phyloP scores from a whole-genome alignment of 2,888 invertebrate genomes.

The Cylloceria caligata region DNA sequence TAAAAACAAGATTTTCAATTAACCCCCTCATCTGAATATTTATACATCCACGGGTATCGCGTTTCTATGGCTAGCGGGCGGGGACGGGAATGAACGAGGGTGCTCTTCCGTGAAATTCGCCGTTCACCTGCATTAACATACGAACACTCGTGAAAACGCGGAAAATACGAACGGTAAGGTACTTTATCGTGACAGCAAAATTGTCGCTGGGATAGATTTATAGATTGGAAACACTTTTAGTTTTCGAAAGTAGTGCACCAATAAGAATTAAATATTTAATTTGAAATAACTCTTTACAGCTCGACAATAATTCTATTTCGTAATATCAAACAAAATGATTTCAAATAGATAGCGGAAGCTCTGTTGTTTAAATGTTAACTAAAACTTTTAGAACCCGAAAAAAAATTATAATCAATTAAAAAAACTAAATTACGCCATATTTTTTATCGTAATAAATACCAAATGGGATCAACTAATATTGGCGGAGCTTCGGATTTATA shows the following conservation, averaged over 20 bases:
- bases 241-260: not conserved
- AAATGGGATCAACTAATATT: slow-evolving; percentile 26
- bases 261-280: not conserved
- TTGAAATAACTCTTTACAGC: not conserved
- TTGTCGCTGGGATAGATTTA: slow-evolving; percentile 22
- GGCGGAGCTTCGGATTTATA: slow-evolving; percentile 43
- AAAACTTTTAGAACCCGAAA: too few species aligned
- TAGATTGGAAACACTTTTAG: not conserved
- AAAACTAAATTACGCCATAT: not conserved
- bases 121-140: slow-evolving; percentile 66
- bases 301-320: too few species aligned
- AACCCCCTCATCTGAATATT: slow-evolving; percentile 71
- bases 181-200: slow-evolving; percentile 30
- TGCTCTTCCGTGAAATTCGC: slow-evolving; percentile 64
- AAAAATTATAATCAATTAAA: not conserved
- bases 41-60: slow-evolving; percentile 65
- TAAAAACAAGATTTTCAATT: slow-evolving; percentile 74
- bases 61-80: not conserved
- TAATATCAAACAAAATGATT: too few species aligned
- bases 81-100: slow-evolving; percentile 19
- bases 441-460: not conserved
- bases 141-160: slow-evolving; percentile 45
- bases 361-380: too few species aligned
- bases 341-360: too few species aligned
- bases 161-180: slow-evolving; percentile 47